A percentile compares a stretch with the other conserved stretches of the same genome.
Conservation (phyloP, 2,888 invertebrate genomes). For the Cosmopolites sordidus region DNA sequence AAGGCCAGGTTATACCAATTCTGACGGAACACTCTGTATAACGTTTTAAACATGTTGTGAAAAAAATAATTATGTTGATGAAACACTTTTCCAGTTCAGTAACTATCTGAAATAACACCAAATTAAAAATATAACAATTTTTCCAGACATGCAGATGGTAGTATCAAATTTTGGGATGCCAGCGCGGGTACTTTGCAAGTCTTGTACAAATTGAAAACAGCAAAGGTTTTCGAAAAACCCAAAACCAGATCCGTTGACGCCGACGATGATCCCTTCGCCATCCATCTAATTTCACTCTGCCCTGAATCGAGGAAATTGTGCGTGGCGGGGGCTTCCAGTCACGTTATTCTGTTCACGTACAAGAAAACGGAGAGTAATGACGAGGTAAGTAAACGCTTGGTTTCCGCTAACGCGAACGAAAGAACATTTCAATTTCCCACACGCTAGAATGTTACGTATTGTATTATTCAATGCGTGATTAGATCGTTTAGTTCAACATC, state of each 20-base stretch:
- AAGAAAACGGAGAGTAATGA: conserved; percentile 83
- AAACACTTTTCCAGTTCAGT: too few relatives aligned
- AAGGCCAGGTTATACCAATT: too few relatives aligned
- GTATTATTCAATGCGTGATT: too few relatives aligned
- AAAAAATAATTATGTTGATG: too few relatives aligned
- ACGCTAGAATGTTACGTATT: too few relatives aligned
- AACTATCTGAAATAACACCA: too few relatives aligned
- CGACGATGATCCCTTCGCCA: conserved; percentile 85
- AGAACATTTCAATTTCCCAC: too few relatives aligned
- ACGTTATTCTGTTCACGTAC: conserved; percentile 94
- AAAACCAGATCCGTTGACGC: conserved; percentile 60
- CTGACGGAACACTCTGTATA: too few relatives aligned
- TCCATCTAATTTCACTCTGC: conserved; percentile 87
- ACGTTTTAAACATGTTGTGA: too few relatives aligned
- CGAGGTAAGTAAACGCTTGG: conserved; percentile 48
- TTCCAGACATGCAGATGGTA: conserved; percentile 91
- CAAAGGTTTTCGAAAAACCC: conserved; percentile 81
- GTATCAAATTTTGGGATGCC: conserved; percentile 98
- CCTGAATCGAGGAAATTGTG: conserved; percentile 88
- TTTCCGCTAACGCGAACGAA: not conserved
- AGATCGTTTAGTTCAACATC: too few relatives aligned
- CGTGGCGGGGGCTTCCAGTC: conserved; percentile 87
- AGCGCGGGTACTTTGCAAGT: conserved; percentile 94
- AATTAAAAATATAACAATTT: not conserved
- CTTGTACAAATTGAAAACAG: conserved; percentile 95